Percentiles rank a stretch among this genome's conserved stretches.
phyloP scores from a whole-genome alignment of 2,113 vertebrate genomes.

The Climacteris rufus region DNA sequence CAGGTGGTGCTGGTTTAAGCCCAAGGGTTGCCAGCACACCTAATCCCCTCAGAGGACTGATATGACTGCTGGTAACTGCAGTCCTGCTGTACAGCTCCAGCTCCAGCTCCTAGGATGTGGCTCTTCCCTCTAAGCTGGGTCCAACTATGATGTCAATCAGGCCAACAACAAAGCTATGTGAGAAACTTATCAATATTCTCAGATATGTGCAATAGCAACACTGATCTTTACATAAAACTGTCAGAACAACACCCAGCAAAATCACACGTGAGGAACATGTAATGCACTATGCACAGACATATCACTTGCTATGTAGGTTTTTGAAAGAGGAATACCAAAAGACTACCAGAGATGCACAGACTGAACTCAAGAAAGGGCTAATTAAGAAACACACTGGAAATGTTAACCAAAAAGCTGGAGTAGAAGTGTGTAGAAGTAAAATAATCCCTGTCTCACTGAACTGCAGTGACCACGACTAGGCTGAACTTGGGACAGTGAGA shows the following conservation, averaged over 20 bases:
- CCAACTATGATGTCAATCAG: rapidly evolving
- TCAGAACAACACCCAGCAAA: background rate
- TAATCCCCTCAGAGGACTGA: background rate
- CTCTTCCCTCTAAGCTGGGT: background rate
- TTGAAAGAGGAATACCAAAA: background rate
- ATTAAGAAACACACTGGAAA: background rate
- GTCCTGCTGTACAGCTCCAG: background rate
- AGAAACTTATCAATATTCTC: background rate
- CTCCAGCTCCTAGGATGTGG: background rate
- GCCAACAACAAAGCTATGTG: background rate
- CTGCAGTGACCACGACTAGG: background rate
- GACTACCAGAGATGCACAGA: background rate
- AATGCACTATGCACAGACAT: rapidly evolving
- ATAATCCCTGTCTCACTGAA: background rate
- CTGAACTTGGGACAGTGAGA: rapidly evolving
- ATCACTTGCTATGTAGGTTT: background rate
- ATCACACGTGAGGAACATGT: rapidly evolving
- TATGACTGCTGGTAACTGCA: background rate
- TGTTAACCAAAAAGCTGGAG: background rate
- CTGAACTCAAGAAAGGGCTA: background rate
- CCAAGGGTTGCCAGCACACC: background rate
- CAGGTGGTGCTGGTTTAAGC: background rate
- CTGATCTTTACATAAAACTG: background rate
- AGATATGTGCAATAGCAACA: background rate
- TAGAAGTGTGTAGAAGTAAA: background rate